These are phyloP conservation scores for Hymenopus coronatus DNA, from an alignment of 2,888 invertebrate species.

Conservation along the genomic window DNA sequence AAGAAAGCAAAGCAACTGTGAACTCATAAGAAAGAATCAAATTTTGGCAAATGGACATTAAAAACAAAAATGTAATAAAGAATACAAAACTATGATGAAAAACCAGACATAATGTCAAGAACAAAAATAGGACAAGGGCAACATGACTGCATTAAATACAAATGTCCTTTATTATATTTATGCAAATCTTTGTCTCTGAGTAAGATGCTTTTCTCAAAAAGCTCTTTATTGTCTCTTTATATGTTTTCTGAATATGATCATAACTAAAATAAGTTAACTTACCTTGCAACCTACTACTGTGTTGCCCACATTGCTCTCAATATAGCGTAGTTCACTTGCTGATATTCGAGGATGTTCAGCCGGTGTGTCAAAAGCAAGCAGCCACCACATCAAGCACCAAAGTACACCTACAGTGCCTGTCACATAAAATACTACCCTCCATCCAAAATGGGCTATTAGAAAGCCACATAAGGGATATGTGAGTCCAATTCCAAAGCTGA, in stretches of 20 bases:
- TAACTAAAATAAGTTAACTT: conserved; percentile 29
- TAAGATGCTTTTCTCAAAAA: too few relatives aligned
- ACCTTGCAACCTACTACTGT: conserved; percentile 53
- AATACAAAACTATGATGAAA: neutral
- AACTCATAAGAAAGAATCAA: conserved; percentile 4
- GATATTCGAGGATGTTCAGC: too few relatives aligned
- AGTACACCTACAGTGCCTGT: too few relatives aligned
- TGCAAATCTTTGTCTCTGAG: too few relatives aligned
- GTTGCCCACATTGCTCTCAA: conserved; percentile 59
- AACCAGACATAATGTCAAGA: neutral
- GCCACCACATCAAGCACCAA: too few relatives aligned
- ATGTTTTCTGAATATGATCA: neutral
- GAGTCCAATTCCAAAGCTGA: conserved; percentile 70
- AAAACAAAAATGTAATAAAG: neutral
- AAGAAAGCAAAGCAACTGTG: neutral
- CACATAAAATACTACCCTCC: too few relatives aligned
- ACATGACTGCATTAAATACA: neutral
- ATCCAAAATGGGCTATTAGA: too few relatives aligned
- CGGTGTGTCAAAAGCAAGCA: too few relatives aligned
- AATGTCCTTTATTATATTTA: too few relatives aligned
- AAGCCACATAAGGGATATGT: conserved; percentile 70
- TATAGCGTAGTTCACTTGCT: too few relatives aligned
- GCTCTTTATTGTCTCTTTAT: too few relatives aligned
- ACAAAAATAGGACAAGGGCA: neutral
- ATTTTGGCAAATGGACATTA: neutral